Evolutionary conservation across 2,797 vertebrate species (phyloP), one percentile per base, ranked within the genome.

Genomic region (Rhabdomys pumilio): DNA sequence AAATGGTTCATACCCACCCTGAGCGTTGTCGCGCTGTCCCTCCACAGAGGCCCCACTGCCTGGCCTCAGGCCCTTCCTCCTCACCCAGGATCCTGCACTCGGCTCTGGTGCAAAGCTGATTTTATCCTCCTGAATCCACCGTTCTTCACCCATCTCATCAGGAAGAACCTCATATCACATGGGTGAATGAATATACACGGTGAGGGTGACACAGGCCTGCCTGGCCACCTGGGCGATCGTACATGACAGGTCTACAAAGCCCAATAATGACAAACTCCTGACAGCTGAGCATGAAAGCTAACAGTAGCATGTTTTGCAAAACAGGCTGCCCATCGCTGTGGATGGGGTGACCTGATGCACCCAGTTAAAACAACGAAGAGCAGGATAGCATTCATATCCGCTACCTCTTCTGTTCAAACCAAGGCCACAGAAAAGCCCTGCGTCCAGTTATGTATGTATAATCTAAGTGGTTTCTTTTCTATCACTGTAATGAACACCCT

Each of bases 1-100:
- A 0, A 0, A 0, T 0, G 22, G 14, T 3, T 65, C 75, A 47
- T 7, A 0, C 3, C 34, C 2, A 12, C 9, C 11, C 38, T 4
- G 22, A 47, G 53, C 10, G 1, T 1, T 7, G 38, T 24, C 10
- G 47, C 0, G 7, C 31, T 38, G 0, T 13, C 50, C 67, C 19
- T 31, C 0, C 12, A 10, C 34, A 50, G 53, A 85, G 1, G 5
- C 15, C 29, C 24, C 2, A 73, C 31, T 2, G 1, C 67, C 63
- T 34, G 34, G 65, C 76, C 73, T 10, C 20, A 29, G 2, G 47
- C 10, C 31, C 34, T 34, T 75, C 31, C 22, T 55, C n/a, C 67
- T 50, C 0, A 0, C 15, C n/a, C 13, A 59, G 9, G 22, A 15
- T 7, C 57, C 44, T 44, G 9, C 29, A 12, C n/a, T 26, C 8